A percentile compares a stretch with the other conserved stretches of the same genome.
phyloP scores from a whole-genome alignment of 2,888 invertebrate genomes.

The Bellardia pandia region DNA sequence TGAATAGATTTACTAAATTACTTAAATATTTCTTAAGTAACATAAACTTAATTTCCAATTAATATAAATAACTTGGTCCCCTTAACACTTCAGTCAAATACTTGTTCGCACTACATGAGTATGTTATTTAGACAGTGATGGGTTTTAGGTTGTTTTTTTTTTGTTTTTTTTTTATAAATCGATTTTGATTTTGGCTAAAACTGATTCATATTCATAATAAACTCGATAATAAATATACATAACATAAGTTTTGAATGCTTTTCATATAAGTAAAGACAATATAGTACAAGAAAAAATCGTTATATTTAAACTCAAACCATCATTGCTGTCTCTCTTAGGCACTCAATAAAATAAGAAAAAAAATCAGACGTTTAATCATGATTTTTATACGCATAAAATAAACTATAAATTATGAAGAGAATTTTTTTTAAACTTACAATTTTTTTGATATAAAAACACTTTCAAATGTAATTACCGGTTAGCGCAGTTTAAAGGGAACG shows the following conservation, averaged over 20 bases:
- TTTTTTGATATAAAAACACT: neutral
- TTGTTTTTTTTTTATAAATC: conserved; percentile 39
- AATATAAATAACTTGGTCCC: conserved; percentile 34
- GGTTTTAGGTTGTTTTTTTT: neutral
- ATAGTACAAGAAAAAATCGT: neutral
- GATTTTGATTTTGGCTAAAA: conserved; percentile 49
- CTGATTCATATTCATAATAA: conserved; percentile 54
- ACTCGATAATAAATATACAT: conserved; percentile 35
- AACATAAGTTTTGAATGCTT: conserved; percentile 27
- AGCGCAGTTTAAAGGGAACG: conserved; percentile 9
- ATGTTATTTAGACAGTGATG: conserved; percentile 23
- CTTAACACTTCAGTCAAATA: conserved; percentile 9
- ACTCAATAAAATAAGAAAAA: neutral
- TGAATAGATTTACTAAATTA: too few species aligned
- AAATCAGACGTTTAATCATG: conserved; percentile 39
- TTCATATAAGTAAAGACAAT: conserved; percentile 9
- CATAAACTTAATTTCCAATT: too few species aligned
- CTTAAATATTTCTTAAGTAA: too few species aligned
- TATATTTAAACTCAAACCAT: conserved; percentile 22
- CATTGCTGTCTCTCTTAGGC: neutral
- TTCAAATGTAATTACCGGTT: neutral
- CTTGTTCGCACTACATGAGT: conserved; percentile 15
- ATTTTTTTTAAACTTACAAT: neutral
- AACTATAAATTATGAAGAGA: conserved; percentile 34
- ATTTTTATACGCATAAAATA: conserved; percentile 28